Evolutionary conservation across 2,113 vertebrate species (phyloP), one percentile per base, ranked within the genome.

Genomic region (Orientallactaga bullata): DNA sequence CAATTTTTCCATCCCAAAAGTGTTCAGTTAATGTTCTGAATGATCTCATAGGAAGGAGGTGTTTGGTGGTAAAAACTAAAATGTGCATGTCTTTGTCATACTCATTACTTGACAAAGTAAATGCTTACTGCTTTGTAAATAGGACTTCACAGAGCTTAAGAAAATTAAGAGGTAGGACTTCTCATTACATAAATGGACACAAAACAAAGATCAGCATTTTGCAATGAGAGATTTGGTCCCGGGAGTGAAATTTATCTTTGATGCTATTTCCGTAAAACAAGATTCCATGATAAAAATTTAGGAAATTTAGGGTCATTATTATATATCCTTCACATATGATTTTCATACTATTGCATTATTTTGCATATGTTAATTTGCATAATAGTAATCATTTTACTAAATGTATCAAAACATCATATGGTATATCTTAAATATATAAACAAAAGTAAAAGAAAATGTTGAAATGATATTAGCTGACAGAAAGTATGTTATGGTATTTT

Each of bases 331-430:
- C 39, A 21, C 6, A 39, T 60, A 35, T 28, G 32, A 85, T 69
- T 87, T 85, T 63, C 66, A 61, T 26, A 73, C 24, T 63, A 17
- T 28, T 84, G 1, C 42, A 18, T 84, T 82, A 51, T 76, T 92
- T 87, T 92, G 39, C 87, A 66, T 18, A 79, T 37, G 4, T 37
- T 84, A 89, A 89, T 78, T 55, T 71, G 13, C n/a, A 37, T 84
- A 35, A 42, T 0, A 82, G 5, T 71, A 63, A 51, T 20, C 13
- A 15, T 35, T 73, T 55, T 7, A 61, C 65, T 65, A 30, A 65
- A 24, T 37, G 11, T 26, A 28, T 71, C 26, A 37, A 81, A 72
- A 2, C 9, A 55, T 51, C 26, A 88, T 58, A 20, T 65, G 32
- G 24, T 18, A 39, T 55, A 60, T 9, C 15, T 51, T 89, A 69